Evolutionary conservation across 1,140 invertebrate species (phyloP).

Genomic region (Drosophila bifasciata): DNA sequence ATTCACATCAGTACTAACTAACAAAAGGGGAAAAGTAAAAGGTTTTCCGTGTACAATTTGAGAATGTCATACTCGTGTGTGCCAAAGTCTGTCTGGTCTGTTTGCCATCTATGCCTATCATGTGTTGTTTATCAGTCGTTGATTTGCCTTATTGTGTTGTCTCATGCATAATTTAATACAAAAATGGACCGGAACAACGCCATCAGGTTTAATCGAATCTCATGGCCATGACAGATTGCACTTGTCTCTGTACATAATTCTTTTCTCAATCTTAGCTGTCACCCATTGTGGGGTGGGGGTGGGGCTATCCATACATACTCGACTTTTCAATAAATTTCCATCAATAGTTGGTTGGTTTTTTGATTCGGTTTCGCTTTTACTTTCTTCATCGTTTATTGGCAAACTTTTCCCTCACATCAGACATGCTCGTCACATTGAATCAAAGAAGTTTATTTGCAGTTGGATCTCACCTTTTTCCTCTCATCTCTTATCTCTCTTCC

Average conservation of each 20-base stretch:
- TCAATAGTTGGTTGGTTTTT: slow-evolving; percentile 6
- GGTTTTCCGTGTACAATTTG: slow-evolving; percentile 53
- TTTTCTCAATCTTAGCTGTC: too few species aligned
- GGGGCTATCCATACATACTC: too few species aligned
- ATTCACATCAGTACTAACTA: slow-evolving; percentile 36
- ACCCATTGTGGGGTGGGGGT: too few species aligned
- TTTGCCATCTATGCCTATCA: slow-evolving; percentile 43
- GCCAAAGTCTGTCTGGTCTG: slow-evolving; percentile 2
- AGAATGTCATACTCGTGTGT: slow-evolving; percentile 32
- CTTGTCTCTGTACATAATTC: neutral
- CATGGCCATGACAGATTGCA: slow-evolving; percentile 1
- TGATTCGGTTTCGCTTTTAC: neutral
- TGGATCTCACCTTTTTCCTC: slow-evolving; percentile 2
- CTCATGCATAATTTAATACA: slow-evolving; percentile 57
- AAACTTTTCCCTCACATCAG: slow-evolving; percentile 28
- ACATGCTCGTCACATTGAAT: slow-evolving; percentile 43
- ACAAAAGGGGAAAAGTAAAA: slow-evolving; percentile 50
- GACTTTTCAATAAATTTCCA: neutral
- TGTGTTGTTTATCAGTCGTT: slow-evolving; percentile 30
- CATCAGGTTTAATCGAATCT: slow-evolving; percentile 26
- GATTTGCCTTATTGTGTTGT: slow-evolving; percentile 25
- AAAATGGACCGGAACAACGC: slow-evolving; percentile 37
- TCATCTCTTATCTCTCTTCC: neutral
- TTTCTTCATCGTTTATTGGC: neutral
- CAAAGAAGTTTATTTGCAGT: slow-evolving; percentile 36